Evolutionary conservation across 2,113 vertebrate species (phyloP), one percentile per base, ranked within the genome.

Genomic region (Diphyllodes magnificus): DNA sequence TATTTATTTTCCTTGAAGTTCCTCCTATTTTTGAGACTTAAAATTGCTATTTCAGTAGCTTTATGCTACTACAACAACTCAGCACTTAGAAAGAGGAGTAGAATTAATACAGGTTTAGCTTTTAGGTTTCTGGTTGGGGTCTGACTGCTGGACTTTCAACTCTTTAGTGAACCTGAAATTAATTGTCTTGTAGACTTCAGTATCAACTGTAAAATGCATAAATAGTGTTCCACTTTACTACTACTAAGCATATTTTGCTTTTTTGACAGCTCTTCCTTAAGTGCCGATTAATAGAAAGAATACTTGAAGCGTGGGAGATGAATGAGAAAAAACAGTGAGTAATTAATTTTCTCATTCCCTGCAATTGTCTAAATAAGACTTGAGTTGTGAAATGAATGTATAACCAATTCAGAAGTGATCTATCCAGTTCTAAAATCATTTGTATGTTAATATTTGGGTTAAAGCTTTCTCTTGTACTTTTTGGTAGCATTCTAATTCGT

Each of bases 301-400:
- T 99, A 97, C 95, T 99, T 95, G 99, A 99, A 53, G 99, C 99
- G 22, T 99, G 99, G 99, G 98, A 98, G 86, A 98, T 98, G 97
- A 99, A 99, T 82, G 99, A 99, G 95, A 99, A 99, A 96, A 99
- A 99, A 95, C 99, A 99, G 99, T 99, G 97, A 99, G 99, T 99
- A 92, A 50, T 82, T 47, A 17, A 39, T 91, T 66, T 79, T 94
- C 28, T 60, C 4, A 20, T 66, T 92, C 49, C 70, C 11, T 73
- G 27, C 25, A 50, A 3, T 53, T 60, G 33, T 88, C 27, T 57
- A 19, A 8, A 2, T 71, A 39, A 44, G 31, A 22, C 12, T 70
- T 84, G 33, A 79, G 33, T 49, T 72, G n/a, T 72, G 35, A 76
- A 86, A 44, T n/a, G 4, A 35, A 12, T 57, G 2, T 37, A 4